Evolutionary conservation across 2,113 vertebrate species (phyloP).

Genomic region (Oplegnathus fasciatus): DNA sequence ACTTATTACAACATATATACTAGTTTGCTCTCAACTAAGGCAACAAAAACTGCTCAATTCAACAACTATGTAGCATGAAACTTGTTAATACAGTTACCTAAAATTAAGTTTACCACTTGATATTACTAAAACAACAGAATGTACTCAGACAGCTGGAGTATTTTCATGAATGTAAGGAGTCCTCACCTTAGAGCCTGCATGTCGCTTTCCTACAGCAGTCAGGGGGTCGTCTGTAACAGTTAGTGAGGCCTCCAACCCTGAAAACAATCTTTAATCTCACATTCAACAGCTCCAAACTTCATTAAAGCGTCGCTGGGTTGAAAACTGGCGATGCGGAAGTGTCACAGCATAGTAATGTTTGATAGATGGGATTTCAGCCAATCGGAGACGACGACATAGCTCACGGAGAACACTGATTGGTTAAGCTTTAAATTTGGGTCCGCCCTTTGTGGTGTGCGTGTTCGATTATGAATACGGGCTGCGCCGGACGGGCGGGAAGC

Average conservation of each 20-base stretch:
- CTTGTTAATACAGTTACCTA: no score
- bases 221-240: background rate
- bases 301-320: accelerated
- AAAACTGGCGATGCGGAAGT: constrained; percentile 39
- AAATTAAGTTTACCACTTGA: background rate
- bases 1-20: background rate
- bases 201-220: background rate
- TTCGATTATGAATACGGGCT: background rate
- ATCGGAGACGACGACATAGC: accelerated
- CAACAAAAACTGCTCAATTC: background rate
- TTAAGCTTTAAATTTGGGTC: accelerated
- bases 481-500: background rate
- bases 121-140: background rate
- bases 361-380: constrained; percentile 24
- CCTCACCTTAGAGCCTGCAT: constrained; percentile 69
- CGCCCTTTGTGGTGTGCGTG: background rate
- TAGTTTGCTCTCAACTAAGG: background rate
- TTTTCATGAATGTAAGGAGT: background rate
- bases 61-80: accelerated
- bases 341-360: accelerated
- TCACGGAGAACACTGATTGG: constrained; percentile 26
- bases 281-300: background rate
- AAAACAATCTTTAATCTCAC: background rate
- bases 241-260: background rate
- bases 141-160: background rate